phyloP scores from a whole-genome alignment of 2,113 vertebrate species.

The Recurvirostra avosetta region DNA sequence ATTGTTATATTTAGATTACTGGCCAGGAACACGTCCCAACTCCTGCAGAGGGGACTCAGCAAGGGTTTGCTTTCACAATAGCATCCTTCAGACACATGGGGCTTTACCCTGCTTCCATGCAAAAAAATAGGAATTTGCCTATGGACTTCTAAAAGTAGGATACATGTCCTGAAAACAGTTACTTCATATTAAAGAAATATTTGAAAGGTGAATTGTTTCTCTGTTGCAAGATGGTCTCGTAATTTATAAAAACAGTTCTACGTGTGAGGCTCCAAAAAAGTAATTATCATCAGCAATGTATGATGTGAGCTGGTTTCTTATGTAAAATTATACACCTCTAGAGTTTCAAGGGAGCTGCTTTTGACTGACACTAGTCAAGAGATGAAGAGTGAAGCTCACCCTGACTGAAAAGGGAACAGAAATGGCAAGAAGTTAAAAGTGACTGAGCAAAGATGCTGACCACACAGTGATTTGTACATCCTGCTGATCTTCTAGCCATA shows the following conservation, averaged over 20 bases:
- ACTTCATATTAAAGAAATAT: background rate
- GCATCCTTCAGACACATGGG: background rate
- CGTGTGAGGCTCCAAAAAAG: background rate
- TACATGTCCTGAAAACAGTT: background rate
- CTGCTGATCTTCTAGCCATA: background rate
- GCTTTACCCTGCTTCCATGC: background rate
- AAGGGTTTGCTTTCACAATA: background rate
- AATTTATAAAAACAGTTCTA: background rate
- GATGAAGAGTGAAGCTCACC: background rate
- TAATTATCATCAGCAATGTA: background rate
- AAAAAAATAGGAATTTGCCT: background rate
- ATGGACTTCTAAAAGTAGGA: background rate
- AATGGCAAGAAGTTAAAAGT: background rate
- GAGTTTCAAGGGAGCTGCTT: background rate
- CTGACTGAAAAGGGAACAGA: background rate
- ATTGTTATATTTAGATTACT: background rate
- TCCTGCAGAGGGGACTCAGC: background rate
- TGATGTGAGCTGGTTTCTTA: background rate
- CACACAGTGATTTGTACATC: background rate
- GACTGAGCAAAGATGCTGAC: background rate
- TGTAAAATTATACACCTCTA: background rate
- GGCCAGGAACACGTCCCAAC: background rate
- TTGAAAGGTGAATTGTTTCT: background rate
- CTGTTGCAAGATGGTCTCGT: background rate
- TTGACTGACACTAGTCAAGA: background rate